Evolutionary conservation across 2,797 vertebrate genomes (phyloP), one percentile per base, ranked within the genome.

Genomic region (Anableps anableps): DNA sequence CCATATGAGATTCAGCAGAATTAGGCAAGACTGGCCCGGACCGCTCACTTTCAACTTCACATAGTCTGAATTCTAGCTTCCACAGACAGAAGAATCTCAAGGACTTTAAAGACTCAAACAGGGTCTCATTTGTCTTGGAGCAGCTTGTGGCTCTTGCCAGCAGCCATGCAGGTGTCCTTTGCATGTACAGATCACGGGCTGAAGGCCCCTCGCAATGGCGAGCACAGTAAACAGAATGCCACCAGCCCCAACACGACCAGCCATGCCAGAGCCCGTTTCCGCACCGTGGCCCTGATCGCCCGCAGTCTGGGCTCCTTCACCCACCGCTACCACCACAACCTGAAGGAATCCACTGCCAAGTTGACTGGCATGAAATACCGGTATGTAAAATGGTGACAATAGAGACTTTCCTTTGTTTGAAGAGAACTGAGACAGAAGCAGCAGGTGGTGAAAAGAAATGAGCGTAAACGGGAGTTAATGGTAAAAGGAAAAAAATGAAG

Each of bases 291-390:
- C 5, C 97, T 99, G 92, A 99, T 99, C 5, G 98, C 98, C 64
- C 97, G 98, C 89, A 99, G 97, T 90, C 82, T 99, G 95, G 97
- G 98, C 82, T 97, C 98, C 68, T 98, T 99, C 88, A 97, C 98
- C 72, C 98, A 98, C 38, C 97, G 98, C 86, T 98, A 99, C 82
- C 98, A 98, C 90, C 98, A 99, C 95, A 99, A 98, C 51, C 96
- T 99, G 85, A 99, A 99, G 93, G 98, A 99, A 94, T 99, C 98
- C 90, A 99, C 98, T 0, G 97, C 97, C 75, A 99, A 99, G 95
- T 98, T 97, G 95, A 99, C 98, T 17, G 98, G 98, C 95, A 99
- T 99, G 98, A 99, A 99, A 95, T 99, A 99, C 94, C 93, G 96
- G 96, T 96, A 96, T 1, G 94, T 93, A 97, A 72, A 81, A 64